Conservation (phyloP, 2,113 vertebrate species). For the Chelonoidis abingdonii region DNA sequence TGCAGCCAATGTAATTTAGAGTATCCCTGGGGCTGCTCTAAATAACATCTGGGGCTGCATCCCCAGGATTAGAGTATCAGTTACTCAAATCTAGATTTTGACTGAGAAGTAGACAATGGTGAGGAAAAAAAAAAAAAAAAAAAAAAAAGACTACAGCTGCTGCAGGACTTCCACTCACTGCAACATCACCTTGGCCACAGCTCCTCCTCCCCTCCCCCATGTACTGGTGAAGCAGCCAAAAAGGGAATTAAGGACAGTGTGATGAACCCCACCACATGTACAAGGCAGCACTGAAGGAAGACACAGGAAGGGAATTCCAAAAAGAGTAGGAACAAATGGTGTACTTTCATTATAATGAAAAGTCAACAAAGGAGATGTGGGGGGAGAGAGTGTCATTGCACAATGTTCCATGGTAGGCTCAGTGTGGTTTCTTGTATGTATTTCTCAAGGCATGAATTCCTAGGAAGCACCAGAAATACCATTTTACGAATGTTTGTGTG, state of each 20-base stretch:
- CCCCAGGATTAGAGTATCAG: background rate
- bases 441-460: background rate
- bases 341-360: background rate
- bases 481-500: background rate
- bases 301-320: background rate
- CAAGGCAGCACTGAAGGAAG: background rate
- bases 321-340: background rate
- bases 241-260: background rate
- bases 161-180: background rate
- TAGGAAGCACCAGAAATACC: background rate
- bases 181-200: background rate
- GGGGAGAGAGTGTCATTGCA: too few species aligned
- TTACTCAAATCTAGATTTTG: background rate
- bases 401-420: background rate
- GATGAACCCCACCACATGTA: background rate
- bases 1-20: background rate
- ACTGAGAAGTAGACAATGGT: fast-evolving
- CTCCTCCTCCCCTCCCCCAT: background rate
- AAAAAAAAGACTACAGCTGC: background rate
- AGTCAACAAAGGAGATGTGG: background rate
- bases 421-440: background rate
- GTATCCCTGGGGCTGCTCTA: background rate
- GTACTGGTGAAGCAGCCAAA: background rate
- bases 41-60: background rate
- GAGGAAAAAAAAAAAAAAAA: background rate